Conservation (phyloP, 2,888 invertebrate genomes). For the Heliconius charithonia region DNA sequence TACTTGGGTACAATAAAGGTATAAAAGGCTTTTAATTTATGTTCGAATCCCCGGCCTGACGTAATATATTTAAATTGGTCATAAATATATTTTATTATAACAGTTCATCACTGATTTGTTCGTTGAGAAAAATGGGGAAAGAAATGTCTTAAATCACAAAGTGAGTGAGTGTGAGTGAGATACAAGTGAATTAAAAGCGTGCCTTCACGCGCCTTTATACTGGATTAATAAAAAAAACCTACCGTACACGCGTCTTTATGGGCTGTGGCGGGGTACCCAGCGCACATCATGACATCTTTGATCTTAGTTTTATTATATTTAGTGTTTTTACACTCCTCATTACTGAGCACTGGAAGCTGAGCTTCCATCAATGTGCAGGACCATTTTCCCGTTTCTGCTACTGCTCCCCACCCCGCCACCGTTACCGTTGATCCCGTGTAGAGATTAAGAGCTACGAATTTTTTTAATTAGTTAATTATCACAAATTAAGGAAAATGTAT, state of each 20-base stretch:
- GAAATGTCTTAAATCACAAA: neutral
- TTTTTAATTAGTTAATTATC: neutral
- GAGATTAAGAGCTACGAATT: conserved; percentile 77
- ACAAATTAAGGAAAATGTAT: neutral
- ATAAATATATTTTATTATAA: too few relatives aligned
- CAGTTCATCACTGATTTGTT: neutral
- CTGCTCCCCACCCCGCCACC: conserved; percentile 94
- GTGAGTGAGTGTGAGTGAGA: too few relatives aligned
- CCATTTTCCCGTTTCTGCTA: conserved; percentile 92
- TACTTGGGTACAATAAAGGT: fast-evolving
- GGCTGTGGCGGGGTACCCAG: conserved; percentile 89
- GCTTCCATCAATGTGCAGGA: conserved; percentile 93
- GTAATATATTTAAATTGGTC: neutral
- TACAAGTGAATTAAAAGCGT: too few relatives aligned
- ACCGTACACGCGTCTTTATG: conserved; percentile 93
- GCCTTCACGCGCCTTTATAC: neutral
- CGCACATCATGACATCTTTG: conserved; percentile 94
- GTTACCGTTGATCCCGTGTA: conserved; percentile 88
- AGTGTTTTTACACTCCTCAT: conserved; percentile 88
- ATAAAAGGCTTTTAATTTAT: neutral
- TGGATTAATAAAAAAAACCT: conserved; percentile 50
- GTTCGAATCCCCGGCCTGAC: neutral
- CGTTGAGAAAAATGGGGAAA: too few relatives aligned
- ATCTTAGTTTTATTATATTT: conserved; percentile 93
- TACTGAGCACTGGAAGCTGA: conserved; percentile 87